Evolutionary conservation across 2,888 invertebrate species (phyloP), one percentile per base, ranked within the genome.

Genomic region (Osmoderma eremita): DNA sequence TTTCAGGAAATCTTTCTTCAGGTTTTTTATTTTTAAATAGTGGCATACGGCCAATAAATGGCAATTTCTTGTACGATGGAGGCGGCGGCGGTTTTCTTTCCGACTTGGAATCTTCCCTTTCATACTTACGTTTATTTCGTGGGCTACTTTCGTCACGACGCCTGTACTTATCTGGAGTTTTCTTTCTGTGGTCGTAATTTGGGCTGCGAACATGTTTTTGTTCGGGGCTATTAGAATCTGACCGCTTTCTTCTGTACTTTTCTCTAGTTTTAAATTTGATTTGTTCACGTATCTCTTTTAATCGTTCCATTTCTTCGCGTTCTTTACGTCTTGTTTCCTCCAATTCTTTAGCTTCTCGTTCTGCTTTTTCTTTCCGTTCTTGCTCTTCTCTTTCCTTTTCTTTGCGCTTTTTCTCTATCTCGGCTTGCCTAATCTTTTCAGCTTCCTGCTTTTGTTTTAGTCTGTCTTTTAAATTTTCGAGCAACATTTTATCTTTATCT

Each of bases 21-120:
- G 77, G 77, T 72, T 84, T 83, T 64, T 85, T 85, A 78, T 84
- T 86, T 76, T 90, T 91, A 76, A 91, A 92, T 10, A 94, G 86
- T 0, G 94, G 94, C 89, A 94, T 90, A 79, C 93, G 88, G 71
- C 94, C 94, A 71, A 94, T 94, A 74, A 94, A 93, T 0, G 93
- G 93, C 78, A 93, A 84, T 79, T 92, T 93, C 69, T 90, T 90
- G 70, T 89, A 88, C 36, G 63, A 83, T 76, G 76, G 85, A 79
- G 82, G 85, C 78, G 67, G 64, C 0, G 72, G 78, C 3, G 78
- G 79, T 69, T 80, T 81, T 69, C 78, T 77, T 53, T 76, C 69
- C 45, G 17, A 65, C 42, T 12, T 53, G 12, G 67, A 68, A 42
- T 70, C 71, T 10, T 63, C 56, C 8, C 71, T 69, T 4, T 72